Evolutionary conservation across 2,113 vertebrate species (phyloP).

Genomic region (Austrofundulus limnaeus): DNA sequence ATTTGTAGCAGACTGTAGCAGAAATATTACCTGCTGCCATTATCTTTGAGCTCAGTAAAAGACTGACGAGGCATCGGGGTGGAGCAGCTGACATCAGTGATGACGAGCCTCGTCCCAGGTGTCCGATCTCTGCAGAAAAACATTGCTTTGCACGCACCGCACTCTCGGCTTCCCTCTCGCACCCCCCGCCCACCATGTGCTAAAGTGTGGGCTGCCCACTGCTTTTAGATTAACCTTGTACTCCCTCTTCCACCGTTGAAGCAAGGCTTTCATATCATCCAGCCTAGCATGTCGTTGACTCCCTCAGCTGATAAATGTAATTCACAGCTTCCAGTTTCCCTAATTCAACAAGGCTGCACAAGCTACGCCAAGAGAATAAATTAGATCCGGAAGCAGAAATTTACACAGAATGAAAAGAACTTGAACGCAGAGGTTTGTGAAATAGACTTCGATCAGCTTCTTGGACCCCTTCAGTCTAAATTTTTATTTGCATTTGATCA

Average conservation of each 20-base stretch:
- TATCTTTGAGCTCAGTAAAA: conserved; percentile 62
- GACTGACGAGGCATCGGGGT: conserved; percentile 49
- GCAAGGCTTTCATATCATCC: conserved; percentile 61
- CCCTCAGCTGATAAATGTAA: conserved; percentile 63
- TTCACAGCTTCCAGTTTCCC: conserved; percentile 60
- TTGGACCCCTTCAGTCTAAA: conserved; percentile 24
- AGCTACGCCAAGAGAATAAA: conserved; percentile 55
- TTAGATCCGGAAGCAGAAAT: conserved; percentile 48
- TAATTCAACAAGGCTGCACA: conserved; percentile 57
- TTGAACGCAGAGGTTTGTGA: conserved; percentile 46
- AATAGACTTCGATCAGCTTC: conserved; percentile 46
- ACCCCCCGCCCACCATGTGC: conserved; percentile 46
- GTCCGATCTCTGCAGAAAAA: conserved; percentile 60
- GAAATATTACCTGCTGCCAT: conserved; percentile 36
- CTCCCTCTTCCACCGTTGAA: conserved; percentile 53
- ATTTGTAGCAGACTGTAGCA: conserved; percentile 36
- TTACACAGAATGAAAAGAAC: conserved; percentile 14
- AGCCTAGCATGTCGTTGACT: conserved; percentile 65
- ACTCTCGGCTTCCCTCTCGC: conserved; percentile 39
- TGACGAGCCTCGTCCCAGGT: conserved; percentile 55
- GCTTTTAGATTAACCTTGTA: conserved; percentile 69
- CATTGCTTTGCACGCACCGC: conserved; percentile 39
- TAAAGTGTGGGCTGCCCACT: conserved; percentile 39
- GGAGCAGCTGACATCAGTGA: conserved; percentile 54
- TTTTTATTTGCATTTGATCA: conserved; percentile 35